Evolutionary conservation across 1,140 invertebrate species (phyloP), one percentile per base, ranked within the genome.

Genomic region (Drosophila ercepeae): DNA sequence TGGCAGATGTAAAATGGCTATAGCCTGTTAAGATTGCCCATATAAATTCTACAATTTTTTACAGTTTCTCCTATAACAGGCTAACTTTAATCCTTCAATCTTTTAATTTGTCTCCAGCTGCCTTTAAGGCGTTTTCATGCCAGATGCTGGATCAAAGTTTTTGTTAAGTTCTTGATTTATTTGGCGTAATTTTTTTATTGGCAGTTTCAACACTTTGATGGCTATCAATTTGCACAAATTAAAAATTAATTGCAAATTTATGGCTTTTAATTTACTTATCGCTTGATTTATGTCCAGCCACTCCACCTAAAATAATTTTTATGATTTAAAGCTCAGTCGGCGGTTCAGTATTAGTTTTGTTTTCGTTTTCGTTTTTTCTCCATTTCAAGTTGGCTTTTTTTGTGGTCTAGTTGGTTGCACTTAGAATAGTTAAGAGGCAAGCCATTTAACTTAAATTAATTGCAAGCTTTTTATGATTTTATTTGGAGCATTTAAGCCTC

Each of bases 231-330:
- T 88, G 77, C 77, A 74, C 81, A 88, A 89, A 89, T 84, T 89
- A 84, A 89, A 89, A 89, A 81, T 89, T 89, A 89, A 89, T 89
- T 89, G 84, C 72, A 81, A 89, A 89, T 89, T 89, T 89, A 89
- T 89, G 67, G 84, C 84, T 76, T 89, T 89, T 89, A 89, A 89
- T 84, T 89, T 89, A 78, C 73, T 77, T 89, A 84, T 74, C 75
- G 65, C 44, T 68, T 89, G 84, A 89, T 77, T 89, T 89, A 84
- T 89, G 76, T 53, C 67, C 54, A 51, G 58, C 75, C 39, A 23
- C 23, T 29, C 9, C 50, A 51, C 21, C 50, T 63, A 32, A 69
- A 57, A 57, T 48, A 45, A 34, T 59, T 71, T 61, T 64, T 74
- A 57, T 74, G 71, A 74, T 74, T 74, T 74, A 74, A 50, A 74